These are phyloP conservation scores for Zaprionus davidi DNA, from an alignment of 1,140 invertebrate genomes.

Conservation along the genomic window DNA sequence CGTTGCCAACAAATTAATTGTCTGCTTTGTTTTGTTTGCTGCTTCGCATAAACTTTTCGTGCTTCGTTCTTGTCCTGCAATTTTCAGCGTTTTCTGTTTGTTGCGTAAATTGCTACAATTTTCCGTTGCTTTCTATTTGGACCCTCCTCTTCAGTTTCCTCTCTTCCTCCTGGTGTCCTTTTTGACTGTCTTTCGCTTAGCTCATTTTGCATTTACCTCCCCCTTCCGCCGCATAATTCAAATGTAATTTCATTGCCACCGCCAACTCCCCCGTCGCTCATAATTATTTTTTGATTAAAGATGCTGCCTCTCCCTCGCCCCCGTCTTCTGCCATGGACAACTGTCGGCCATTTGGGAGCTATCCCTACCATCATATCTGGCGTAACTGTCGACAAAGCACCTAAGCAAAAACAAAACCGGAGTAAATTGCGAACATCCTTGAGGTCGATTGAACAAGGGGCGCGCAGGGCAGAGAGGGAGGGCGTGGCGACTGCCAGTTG, in stretches of 20 bases:
- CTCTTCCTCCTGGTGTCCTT: conserved; percentile 7
- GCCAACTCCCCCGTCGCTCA: conserved; percentile 61
- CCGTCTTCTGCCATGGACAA: not conserved
- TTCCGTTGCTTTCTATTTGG: conserved; percentile 48
- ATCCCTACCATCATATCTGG: conserved; percentile 12
- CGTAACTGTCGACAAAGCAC: conserved; percentile 25
- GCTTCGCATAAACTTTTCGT: conserved; percentile 66
- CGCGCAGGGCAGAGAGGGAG: not conserved
- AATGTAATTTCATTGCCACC: conserved; percentile 72
- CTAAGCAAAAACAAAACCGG: conserved; percentile 13
- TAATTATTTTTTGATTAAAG: conserved; percentile 82
- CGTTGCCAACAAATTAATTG: conserved; percentile 78
- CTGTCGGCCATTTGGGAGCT: conserved; percentile 36
- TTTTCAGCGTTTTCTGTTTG: conserved; percentile 66
- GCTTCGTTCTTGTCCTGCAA: conserved; percentile 42
- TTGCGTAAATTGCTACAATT: conserved; percentile 65
- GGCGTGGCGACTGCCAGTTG: not conserved
- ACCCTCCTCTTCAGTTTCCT: conserved; percentile 21
- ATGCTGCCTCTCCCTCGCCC: conserved; percentile 24
- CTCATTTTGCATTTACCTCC: conserved; percentile 49
- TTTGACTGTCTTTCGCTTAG: conserved; percentile 59
- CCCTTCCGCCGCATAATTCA: conserved; percentile 65
- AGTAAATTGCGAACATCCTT: conserved; percentile 24
- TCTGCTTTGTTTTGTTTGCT: conserved; percentile 56
- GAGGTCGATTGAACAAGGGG: conserved; percentile 5